A percentile compares a stretch with the other conserved stretches of the same genome.
Evolutionary conservation across 2,888 invertebrate species (phyloP).

Genomic region (Camptogramma bilineatum): DNA sequence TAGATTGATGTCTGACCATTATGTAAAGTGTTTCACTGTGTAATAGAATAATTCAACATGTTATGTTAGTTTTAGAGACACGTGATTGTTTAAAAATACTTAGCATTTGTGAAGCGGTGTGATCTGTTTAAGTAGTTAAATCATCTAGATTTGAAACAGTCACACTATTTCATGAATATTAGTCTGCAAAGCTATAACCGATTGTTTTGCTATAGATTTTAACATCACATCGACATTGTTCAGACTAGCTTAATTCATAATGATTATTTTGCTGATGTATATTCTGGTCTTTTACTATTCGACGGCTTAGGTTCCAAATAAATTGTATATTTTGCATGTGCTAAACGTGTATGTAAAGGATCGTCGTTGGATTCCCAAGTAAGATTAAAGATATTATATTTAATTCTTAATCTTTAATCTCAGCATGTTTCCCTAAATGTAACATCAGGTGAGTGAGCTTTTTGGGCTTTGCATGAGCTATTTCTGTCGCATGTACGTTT

Average conservation of each 20-base stretch:
- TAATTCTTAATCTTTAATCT: conserved; percentile 61
- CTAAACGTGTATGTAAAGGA: conserved; percentile 76
- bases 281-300: conserved; percentile 63
- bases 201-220: conserved; percentile 83
- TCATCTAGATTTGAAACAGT: conserved; percentile 48
- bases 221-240: conserved; percentile 73
- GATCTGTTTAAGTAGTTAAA: conserved; percentile 44
- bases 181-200: conserved; percentile 80
- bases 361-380: conserved; percentile 84
- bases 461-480: conserved; percentile 70
- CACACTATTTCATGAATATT: conserved; percentile 56
- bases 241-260: conserved; percentile 75
- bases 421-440: conserved; percentile 63
- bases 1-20: conserved; percentile 80
- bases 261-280: conserved; percentile 75
- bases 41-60: conserved; percentile 80
- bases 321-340: conserved; percentile 64
- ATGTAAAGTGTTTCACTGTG: conserved; percentile 82
- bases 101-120: conserved; percentile 62
- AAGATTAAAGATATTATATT: conserved; percentile 73
- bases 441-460: conserved; percentile 69
- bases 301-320: conserved; percentile 54
- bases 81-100: conserved; percentile 67
- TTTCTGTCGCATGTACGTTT: conserved; percentile 75
- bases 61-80: conserved; percentile 81